Evolutionary conservation across 2,888 invertebrate species (phyloP), one percentile per base, ranked within the genome.

Genomic region (Dasypolia templi): DNA sequence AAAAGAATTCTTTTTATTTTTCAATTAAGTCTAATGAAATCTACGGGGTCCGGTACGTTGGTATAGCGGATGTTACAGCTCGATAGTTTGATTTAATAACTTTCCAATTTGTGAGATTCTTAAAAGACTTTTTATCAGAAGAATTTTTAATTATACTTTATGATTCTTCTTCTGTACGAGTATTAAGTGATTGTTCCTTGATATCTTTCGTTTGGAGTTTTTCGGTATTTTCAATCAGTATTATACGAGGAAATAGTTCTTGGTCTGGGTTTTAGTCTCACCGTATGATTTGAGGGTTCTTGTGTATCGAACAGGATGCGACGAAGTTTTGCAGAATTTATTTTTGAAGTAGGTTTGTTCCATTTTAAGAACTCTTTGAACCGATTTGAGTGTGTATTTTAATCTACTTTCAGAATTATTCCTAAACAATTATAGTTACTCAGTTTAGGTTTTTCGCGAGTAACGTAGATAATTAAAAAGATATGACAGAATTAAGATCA

Each of bases 11-110:
- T 92, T 93, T 92, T 93, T 92, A 93, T 93, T 94, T 93, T 93
- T 93, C 93, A 94, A 94, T 94, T 93, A 93, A 91, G 88, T 92
- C 88, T 92, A 93, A 93, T 94, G 93, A 92, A 94, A 93, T 91
- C 89, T 91, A 91, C 84, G 83, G 86, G 80, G 75, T n/a, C n/a
- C 72, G 79, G 81, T 79, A 75, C 79, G 85, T 79, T 78, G 78
- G 83, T 83, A 85, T 78, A 81, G 75, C 74, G 84, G 85, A 87
- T 86, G 85, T 88, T 89, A 88, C 81, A 74, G 83, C 64, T 75
- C 72, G 80, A 83, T 82, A 83, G 82, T 82, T 86, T 79, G 81
- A 88, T 88, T 86, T 83, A 85, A 87, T 87, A 87, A 87, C 85
- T 87, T 81, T 80, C 65, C 75, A 56, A 85, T 87, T 85, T 78